phyloP scores from a whole-genome alignment of 2,888 invertebrate species.

The Atethmia centrago region DNA sequence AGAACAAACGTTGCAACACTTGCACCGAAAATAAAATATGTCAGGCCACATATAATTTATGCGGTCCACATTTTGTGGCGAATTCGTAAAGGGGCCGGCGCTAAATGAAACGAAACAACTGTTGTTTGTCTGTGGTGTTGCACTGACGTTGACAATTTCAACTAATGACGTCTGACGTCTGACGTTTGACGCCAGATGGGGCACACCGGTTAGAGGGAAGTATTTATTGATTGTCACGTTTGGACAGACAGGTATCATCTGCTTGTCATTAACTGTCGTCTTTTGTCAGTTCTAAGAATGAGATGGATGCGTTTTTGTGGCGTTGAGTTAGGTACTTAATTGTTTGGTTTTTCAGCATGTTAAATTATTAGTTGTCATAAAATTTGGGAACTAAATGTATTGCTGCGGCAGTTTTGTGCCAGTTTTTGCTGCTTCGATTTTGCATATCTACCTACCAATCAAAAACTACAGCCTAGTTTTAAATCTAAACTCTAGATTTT shows the following conservation, averaged over 20 bases:
- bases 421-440: background rate
- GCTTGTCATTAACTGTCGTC: slow-evolving; percentile 57
- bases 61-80: slow-evolving; percentile 62
- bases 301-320: slow-evolving; percentile 38
- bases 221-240: slow-evolving; percentile 62
- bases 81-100: slow-evolving; percentile 63
- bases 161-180: slow-evolving; percentile 72
- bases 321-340: slow-evolving; percentile 7
- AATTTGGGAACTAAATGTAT: background rate
- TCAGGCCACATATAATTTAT: slow-evolving; percentile 63
- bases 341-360: background rate
- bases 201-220: slow-evolving; percentile 56
- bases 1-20: slow-evolving; percentile 61
- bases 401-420: background rate
- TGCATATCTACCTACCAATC: background rate
- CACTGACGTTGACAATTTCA: slow-evolving; percentile 72
- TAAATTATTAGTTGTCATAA: background rate
- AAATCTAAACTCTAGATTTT: background rate
- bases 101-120: slow-evolving; percentile 73
- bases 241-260: slow-evolving; percentile 56
- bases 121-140: slow-evolving; percentile 59
- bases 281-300: slow-evolving; percentile 44
- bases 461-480: background rate
- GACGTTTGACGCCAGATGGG: slow-evolving; percentile 68
- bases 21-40: slow-evolving; percentile 64